Base-by-base conservation (phyloP, 1,140 invertebrate species). In the Caenorhabditis inopinata region DNA sequence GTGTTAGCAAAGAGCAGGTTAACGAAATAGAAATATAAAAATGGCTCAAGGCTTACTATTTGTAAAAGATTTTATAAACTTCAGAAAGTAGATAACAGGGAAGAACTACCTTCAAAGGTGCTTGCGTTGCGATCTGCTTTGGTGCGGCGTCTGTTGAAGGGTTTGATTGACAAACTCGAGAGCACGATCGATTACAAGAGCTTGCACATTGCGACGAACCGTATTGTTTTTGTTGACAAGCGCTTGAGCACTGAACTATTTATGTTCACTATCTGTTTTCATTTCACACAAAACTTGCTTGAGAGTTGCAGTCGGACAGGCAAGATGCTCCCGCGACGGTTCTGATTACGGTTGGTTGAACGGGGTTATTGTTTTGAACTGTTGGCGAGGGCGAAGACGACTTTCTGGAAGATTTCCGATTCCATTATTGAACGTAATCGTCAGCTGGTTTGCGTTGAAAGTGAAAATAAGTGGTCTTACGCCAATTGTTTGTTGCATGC, bases 131-230 rank as follows among this genome's bases (percentile, higher is more conserved):
- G 9, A 35, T 53, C n/a, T 78, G 48, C 23, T 25, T 23, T 42
- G 5, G 38, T 32, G 29, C 48, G 11, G n/a, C 48, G 48, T 49
- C 35, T 5, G 29, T 23, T 32, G 76, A 25, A 32, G 47, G 32
- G 38, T 38, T 51, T 32, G 48, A 53, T 25, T 58, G 32, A 68
- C 76, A 78, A 38, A 78, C 76, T 38, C 76, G 76, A 45, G 35
- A 38, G 47, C 76, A 78, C 42, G 42, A 48, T 46, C 53, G 76
- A 38, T 78, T 51, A 47, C 76, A 78, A 53, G 76, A 78, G 76
- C 35, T 45, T 9, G 49, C 76, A 46, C 76, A 78, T 21, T 51
- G 32, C 25, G 42, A 51, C 35, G 42, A 38, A 29, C 49, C 23
- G 48, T 27, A 78, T 25, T 58, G 38, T 47, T 78, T 51, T 45